These are phyloP conservation scores for Gila orcuttii DNA, from an alignment of 2,113 vertebrate genomes.

Conservation along the genomic window DNA sequence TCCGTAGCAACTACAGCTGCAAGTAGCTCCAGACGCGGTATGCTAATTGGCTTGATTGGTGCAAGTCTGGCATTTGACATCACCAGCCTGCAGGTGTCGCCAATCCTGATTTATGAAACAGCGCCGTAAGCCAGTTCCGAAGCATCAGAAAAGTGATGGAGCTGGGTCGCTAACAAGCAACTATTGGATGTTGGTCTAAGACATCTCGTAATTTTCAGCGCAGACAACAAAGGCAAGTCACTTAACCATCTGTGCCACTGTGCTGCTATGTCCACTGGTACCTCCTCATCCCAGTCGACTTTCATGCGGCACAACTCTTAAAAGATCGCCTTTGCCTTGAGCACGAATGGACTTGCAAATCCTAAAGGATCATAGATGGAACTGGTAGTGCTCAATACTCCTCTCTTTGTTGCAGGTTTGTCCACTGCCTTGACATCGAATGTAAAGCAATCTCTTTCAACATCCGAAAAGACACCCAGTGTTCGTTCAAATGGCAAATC, in stretches of 20 bases:
- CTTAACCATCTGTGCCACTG: constrained; percentile 20
- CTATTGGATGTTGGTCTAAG: constrained; percentile 2
- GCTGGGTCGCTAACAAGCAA: background rate
- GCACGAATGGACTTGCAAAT: background rate
- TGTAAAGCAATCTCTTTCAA: constrained; percentile 32
- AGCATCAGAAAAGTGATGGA: constrained; percentile 21
- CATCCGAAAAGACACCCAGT: background rate
- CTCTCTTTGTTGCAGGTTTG: background rate
- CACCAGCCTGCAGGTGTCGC: too few relatives aligned
- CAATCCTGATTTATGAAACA: too few relatives aligned
- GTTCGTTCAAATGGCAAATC: constrained; percentile 4
- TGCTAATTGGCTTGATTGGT: too few relatives aligned
- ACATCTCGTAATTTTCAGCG: constrained; percentile 11
- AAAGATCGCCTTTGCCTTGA: constrained; percentile 16
- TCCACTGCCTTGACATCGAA: background rate
- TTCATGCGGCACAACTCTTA: constrained; percentile 6
- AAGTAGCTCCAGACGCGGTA: too few relatives aligned
- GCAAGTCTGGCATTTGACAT: too few relatives aligned
- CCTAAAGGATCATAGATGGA: constrained; percentile 33
- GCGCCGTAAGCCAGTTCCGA: constrained; percentile 3
- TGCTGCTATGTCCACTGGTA: background rate
- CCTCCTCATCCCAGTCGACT: constrained; percentile 1
- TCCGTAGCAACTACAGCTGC: too few relatives aligned
- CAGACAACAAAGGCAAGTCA: background rate
- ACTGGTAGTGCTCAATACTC: constrained; percentile 13